Evolutionary conservation across 2,888 invertebrate genomes (phyloP).

Genomic region (Caenorhabditis sp.): DNA sequence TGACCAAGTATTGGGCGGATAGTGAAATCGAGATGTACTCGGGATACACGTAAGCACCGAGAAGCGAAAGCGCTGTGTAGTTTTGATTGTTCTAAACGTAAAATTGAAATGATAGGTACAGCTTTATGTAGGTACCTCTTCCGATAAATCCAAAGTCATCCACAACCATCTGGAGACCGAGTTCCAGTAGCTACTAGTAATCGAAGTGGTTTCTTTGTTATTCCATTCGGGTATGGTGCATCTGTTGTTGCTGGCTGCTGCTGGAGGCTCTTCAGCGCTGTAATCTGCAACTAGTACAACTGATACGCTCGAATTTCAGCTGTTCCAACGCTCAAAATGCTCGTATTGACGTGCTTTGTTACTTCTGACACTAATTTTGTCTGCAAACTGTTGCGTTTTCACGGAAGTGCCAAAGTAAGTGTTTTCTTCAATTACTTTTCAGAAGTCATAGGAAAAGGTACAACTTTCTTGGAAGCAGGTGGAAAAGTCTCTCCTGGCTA

Average conservation of each 20-base stretch:
- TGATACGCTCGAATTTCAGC: too few relatives aligned
- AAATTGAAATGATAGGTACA: neutral
- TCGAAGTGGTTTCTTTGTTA: slow-evolving; percentile 5
- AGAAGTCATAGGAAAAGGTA: too few relatives aligned
- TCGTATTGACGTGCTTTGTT: too few relatives aligned
- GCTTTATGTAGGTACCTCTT: slow-evolving; percentile 3
- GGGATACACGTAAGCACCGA: slow-evolving; percentile 32
- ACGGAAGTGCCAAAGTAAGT: too few relatives aligned
- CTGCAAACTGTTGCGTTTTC: too few relatives aligned
- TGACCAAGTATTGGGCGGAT: slow-evolving; percentile 19
- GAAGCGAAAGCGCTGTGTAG: slow-evolving; percentile 17
- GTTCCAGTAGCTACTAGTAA: neutral
- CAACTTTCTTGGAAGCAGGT: too few relatives aligned
- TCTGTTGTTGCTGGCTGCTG: neutral
- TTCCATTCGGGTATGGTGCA: slow-evolving; percentile 9
- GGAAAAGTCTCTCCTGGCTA: too few relatives aligned
- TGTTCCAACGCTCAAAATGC: too few relatives aligned
- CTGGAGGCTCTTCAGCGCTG: too few relatives aligned
- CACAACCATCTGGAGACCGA: slow-evolving; percentile 28
- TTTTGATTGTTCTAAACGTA: slow-evolving; percentile 31
- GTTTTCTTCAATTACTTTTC: too few relatives aligned
- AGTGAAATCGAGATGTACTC: slow-evolving; percentile 31
- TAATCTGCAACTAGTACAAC: too few relatives aligned
- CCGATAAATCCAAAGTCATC: slow-evolving; percentile 22
- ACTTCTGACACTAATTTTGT: too few relatives aligned